Evolutionary conservation across 2,113 vertebrate species (phyloP), one percentile per base, ranked within the genome.

Genomic region (Chaetodon auriga): DNA sequence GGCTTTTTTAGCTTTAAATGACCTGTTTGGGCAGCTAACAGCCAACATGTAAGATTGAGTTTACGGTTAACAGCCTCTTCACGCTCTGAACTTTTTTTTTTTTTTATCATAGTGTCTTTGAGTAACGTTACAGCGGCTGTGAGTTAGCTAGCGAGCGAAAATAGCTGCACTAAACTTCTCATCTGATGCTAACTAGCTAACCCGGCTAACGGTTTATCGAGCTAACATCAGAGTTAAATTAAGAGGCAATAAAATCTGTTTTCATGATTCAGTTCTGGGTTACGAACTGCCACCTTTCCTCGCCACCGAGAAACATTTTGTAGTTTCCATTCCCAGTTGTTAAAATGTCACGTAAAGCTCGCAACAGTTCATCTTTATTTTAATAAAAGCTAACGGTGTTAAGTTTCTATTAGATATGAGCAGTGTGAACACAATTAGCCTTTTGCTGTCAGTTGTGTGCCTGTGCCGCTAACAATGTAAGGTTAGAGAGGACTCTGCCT

Each of bases 291-390:
- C 5, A 30, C 5, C 3, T 45, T 41, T 57, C 0, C 21, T 41
- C 19, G 3, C n/a, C 23, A 4, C 18, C 14, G 7, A 25, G 7
- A 46, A n/a, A 55, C 46, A 14, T 35, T 46, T 58, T 6, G 19
- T 21, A 49, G 41, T 64, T 76, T 71, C n/a, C 60, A 58, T 57
- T 2, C 30, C 3, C 23, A 45, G 63, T 8, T 5, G 45, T 48
- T 63, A 7, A 76, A 58, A 51, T 53, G 81, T 81, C 83, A 78
- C 76, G 41, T 74, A 82, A 68, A 68, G 38, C 78, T 80, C 36
- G 60, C 35, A 21, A 5, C 46, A 12, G 38, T 72, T 46, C 18
- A 19, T 23, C 25, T 35, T 48, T 48, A 15, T 48, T 11, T 13
- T 21, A 9, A 38, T 10, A 18, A 12, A 35, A 64, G 5, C 6